Evolutionary conservation across 2,797 vertebrate genomes (phyloP), one percentile per base, ranked within the genome.

Genomic region (Babyrousa celebensis): DNA sequence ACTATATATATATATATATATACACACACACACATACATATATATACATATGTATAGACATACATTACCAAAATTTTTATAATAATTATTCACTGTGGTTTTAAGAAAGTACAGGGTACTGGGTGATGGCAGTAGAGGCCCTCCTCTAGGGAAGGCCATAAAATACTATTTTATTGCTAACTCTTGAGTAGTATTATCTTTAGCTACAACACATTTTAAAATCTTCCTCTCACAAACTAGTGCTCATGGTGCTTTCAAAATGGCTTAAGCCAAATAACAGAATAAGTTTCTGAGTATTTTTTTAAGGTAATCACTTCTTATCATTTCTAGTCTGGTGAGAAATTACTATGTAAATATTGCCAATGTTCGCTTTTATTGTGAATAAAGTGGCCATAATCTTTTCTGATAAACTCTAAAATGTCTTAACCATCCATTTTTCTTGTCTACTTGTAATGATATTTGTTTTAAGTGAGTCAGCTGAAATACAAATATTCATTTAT

Each of bases 401-500:
- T 94, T 85, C 29, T 77, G 7, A 63, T 40, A 63, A 72, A 56
- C 5, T 62, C 63, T 43, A 77, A 82, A 95, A 29, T 54, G 15
- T 20, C n/a, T 82, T 74, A n/a, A 68, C 16, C 3, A 85, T 0
- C 7, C 11, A 52, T 2, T 77, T 48, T 56, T 77, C 16, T n/a
- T 63, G 8, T 71, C 21, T 89, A 68, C 1, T 93, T 72, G 6
- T 23, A 85, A 62, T 60, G n/a, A 54, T 88, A 32, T 90, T 58
- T 91, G 58, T 77, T 95, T 89, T 56, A 85, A 82, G 32, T 40
- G 54, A 60, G 48, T 88, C 83, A 36, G 20, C 36, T 72, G 15
- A 88, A 27, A 58, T 74, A 70, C 25, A 92, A 62, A 74, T 40
- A 70, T 63, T 89, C 54, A 70, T 71, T 96, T 85, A 84, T 90